A percentile compares a stretch with the other conserved stretches of the same genome.
phyloP scores from a whole-genome alignment of 2,888 invertebrate genomes.

The Dolomedes plantarius region DNA sequence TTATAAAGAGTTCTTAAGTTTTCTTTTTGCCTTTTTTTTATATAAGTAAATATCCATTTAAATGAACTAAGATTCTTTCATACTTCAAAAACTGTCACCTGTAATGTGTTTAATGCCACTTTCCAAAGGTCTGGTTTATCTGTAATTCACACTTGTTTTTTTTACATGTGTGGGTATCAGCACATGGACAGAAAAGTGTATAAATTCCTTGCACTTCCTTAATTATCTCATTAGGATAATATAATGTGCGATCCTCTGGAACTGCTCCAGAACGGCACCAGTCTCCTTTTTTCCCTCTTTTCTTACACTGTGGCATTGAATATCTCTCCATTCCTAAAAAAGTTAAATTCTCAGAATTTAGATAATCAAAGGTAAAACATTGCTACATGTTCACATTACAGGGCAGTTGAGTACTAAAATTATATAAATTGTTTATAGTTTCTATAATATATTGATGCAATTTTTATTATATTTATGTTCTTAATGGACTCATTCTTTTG shows the following conservation, averaged over 20 bases:
- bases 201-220: neutral
- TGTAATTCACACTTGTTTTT: neutral
- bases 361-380: neutral
- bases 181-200: constrained; percentile 20
- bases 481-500: no score
- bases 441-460: no score
- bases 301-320: constrained; percentile 19
- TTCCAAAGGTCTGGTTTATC: no score
- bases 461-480: no score
- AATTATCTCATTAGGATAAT: neutral
- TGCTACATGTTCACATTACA: neutral
- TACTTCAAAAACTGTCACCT: no score
- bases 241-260: constrained; percentile 8
- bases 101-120: no score
- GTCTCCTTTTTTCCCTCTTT: neutral
- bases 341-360: neutral
- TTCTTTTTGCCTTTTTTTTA: no score
- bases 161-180: neutral
- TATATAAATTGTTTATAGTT: no score
- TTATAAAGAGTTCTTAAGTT: no score
- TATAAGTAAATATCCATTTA: no score
- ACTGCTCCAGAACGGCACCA: constrained; percentile 7
- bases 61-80: no score
- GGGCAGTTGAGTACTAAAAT: no score
- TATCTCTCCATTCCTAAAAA: constrained; percentile 24